Percentiles rank a stretch among this genome's conserved stretches.
phyloP scores from a whole-genome alignment of 2,113 vertebrate genomes.

The Sinocyclocheilus anophthalmus region DNA sequence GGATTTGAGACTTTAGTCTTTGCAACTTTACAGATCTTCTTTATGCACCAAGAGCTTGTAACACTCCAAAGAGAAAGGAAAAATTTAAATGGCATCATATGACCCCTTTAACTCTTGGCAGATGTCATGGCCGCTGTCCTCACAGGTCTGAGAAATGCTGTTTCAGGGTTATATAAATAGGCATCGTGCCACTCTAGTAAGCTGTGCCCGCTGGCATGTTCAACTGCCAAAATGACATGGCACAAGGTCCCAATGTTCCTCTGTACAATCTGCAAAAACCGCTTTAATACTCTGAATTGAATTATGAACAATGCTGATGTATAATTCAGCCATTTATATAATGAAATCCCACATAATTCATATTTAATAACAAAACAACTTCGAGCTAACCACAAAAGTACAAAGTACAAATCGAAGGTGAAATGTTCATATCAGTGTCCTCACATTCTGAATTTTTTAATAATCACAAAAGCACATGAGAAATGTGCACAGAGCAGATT shows the following conservation, averaged over 20 bases:
- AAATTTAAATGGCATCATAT: too few relatives aligned
- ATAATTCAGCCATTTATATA: conserved; percentile 19
- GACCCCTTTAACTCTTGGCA: neutral
- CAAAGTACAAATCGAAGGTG: too few relatives aligned
- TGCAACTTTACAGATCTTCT: too few relatives aligned
- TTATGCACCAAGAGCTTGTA: too few relatives aligned
- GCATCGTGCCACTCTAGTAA: neutral
- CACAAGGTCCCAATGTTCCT: neutral
- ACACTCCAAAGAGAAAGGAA: too few relatives aligned
- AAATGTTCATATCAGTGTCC: neutral
- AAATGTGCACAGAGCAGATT: neutral
- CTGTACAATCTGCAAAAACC: neutral
- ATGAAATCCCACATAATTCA: conserved; percentile 4
- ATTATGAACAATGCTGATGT: conserved; percentile 22
- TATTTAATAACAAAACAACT: conserved; percentile 17
- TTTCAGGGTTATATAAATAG: conserved; percentile 7
- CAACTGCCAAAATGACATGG: neutral
- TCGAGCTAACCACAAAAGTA: neutral
- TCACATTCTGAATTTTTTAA: neutral
- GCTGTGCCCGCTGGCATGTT: neutral
- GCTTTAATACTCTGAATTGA: neutral
- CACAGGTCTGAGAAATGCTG: conserved; percentile 5
- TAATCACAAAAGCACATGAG: neutral
- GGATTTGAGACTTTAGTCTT: too few relatives aligned
- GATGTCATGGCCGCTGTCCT: conserved; percentile 19